Percentiles rank a stretch among this genome's conserved stretches.
Evolutionary conservation across 2,797 vertebrate species (phyloP).

Genomic region (Lagorchestes hirsutus): DNA sequence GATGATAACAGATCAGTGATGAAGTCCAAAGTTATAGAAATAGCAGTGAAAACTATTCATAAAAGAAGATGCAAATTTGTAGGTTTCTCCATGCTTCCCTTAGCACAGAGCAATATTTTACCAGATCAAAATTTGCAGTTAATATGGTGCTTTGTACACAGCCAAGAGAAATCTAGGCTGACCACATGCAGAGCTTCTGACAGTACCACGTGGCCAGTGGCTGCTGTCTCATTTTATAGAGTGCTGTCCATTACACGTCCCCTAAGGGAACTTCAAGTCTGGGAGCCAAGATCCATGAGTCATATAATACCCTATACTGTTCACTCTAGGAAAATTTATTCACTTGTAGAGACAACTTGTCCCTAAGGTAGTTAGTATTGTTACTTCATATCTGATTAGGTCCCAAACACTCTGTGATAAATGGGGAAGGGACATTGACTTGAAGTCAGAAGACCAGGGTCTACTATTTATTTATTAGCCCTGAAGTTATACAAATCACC

Average conservation of each 20-base stretch:
- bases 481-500: neutral
- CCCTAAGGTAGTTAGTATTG: neutral
- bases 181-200: neutral
- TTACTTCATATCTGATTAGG: neutral
- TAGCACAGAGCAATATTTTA: neutral
- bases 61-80: neutral
- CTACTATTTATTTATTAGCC: neutral
- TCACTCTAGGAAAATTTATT: neutral
- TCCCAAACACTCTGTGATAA: neutral
- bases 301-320: neutral
- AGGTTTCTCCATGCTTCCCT: neutral
- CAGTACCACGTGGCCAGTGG: neutral
- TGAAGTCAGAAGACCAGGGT: neutral
- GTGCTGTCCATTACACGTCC: neutral
- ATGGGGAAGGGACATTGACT: neutral
- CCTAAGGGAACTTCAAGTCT: neutral
- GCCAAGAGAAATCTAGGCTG: neutral
- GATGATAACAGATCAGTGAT: neutral
- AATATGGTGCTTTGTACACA: neutral
- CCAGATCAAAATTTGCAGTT: neutral
- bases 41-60: neutral
- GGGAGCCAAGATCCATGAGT: neutral
- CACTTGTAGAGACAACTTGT: neutral
- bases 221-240: neutral
- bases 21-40: neutral